Evolutionary conservation across 2,797 vertebrate genomes (phyloP), one percentile per base, ranked within the genome.

Genomic region (Euphonia xanthogaster): DNA sequence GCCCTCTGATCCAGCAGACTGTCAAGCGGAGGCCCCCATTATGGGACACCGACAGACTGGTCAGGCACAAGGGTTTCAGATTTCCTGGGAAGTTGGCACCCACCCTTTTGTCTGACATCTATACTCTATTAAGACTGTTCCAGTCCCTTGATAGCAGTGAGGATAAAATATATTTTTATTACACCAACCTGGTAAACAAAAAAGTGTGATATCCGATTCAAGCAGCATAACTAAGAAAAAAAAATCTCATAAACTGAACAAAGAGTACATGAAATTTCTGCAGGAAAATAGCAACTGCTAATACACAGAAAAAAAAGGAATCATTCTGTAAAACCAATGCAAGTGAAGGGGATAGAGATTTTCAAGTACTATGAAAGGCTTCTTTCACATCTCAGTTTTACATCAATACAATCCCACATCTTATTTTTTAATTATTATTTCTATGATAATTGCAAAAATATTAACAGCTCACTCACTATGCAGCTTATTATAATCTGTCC

Each of bases 371-470:
- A 5, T 45, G 35, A 61, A 82, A 80, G 8, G 33, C 3, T 81
- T 78, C 44, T 71, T 94, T 77, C 35, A 57, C 27, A 74, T 39
- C 9, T 1, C 12, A 47, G 17, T 68, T 90, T 74, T 50, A 44
- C 24, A 57, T 63, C 23, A 67, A 21, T 55, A 31, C 4, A 83
- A 65, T 45, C 25, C 16, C 10, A 75, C 2, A 5, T 54, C 11
- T 48, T 65, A 40, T 65, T 89, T 77, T 45, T 86, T 70, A 72
- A 77, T 87, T 85, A 47, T 51, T 60, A 53, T 83, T 79, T 78
- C 24, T 86, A 65, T 54, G 9, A 42, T 54, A 77, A 88, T 51
- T 88, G 19, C 3, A 63, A 74, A 81, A 88, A 68, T 27, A 65
- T 66, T 61, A 93, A 86, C 17, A 71, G 7, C 11, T 23, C 6